These are phyloP conservation scores for Phaethornis superciliosus DNA, from an alignment of 2,113 vertebrate genomes.

Conservation along the genomic window DNA sequence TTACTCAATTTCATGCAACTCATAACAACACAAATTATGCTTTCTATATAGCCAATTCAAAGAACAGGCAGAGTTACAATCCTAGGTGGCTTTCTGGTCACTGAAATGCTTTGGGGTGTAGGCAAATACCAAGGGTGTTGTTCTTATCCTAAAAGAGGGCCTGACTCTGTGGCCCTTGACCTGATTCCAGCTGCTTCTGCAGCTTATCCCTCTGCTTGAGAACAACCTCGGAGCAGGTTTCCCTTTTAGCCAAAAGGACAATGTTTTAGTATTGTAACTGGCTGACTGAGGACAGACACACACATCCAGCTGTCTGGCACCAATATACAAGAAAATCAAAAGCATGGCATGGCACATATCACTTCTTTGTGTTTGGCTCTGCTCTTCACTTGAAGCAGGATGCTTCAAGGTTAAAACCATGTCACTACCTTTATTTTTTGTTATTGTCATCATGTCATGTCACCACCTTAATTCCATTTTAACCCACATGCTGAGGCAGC, in stretches of 20 bases:
- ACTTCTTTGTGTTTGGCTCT: not conserved
- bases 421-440: not conserved
- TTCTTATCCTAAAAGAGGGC: not conserved
- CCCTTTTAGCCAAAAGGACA: not conserved
- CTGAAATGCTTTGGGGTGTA: not conserved
- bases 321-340: not conserved
- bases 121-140: rapidly evolving
- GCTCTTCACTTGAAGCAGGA: not conserved
- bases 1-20: not conserved
- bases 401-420: not conserved
- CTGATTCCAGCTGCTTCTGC: not conserved
- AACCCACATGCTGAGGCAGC: not conserved
- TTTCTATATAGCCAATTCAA: not conserved
- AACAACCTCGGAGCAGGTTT: not conserved
- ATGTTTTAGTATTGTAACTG: not conserved
- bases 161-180: not conserved
- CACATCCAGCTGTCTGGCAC: not conserved
- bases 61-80: not conserved
- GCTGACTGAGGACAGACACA: not conserved
- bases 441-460: not conserved
- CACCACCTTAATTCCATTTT: not conserved
- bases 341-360: not conserved
- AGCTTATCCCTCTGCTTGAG: not conserved
- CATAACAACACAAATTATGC: not conserved
- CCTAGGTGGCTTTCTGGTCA: not conserved